phyloP scores from a whole-genome alignment of 1,140 invertebrate genomes.

The Schlechtendalia chinensis region DNA sequence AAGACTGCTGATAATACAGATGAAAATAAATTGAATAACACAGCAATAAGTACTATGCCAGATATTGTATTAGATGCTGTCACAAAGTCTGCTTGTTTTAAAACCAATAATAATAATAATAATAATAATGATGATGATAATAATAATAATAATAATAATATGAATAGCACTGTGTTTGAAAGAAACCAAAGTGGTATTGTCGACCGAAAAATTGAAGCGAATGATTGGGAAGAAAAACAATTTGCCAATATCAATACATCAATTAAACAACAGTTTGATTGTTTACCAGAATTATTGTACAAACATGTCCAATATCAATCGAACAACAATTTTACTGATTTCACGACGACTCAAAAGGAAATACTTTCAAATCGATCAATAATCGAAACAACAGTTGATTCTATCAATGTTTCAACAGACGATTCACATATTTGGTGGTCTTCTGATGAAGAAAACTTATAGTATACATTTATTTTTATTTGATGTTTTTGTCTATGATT shows the following conservation, averaged over 20 bases:
- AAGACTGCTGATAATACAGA: background rate
- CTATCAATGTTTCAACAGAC: background rate
- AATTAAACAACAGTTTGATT: background rate
- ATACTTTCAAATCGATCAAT: background rate
- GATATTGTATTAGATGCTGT: background rate
- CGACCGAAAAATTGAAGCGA: too few relatives aligned
- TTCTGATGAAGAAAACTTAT: background rate
- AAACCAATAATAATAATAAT: too few relatives aligned
- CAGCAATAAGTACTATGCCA: too few relatives aligned
- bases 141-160: background rate
- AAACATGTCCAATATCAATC: background rate
- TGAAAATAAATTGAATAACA: background rate
- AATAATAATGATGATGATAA: background rate
- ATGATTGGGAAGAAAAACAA: too few relatives aligned
- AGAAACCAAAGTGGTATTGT: background rate
- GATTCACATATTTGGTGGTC: slow-evolving; percentile 29
- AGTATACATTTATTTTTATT: too few relatives aligned
- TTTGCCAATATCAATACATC: too few relatives aligned
- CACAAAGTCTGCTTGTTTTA: background rate
- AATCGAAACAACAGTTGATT: background rate
- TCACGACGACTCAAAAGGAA: background rate
- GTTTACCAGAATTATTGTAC: too few relatives aligned
- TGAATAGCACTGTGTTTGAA: background rate
- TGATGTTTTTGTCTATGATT: too few relatives aligned
- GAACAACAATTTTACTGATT: background rate